Evolutionary conservation across 37 sponge, comb jelly and placozoan species (phyloP).

Genomic region (Bolinopsis microptera): DNA sequence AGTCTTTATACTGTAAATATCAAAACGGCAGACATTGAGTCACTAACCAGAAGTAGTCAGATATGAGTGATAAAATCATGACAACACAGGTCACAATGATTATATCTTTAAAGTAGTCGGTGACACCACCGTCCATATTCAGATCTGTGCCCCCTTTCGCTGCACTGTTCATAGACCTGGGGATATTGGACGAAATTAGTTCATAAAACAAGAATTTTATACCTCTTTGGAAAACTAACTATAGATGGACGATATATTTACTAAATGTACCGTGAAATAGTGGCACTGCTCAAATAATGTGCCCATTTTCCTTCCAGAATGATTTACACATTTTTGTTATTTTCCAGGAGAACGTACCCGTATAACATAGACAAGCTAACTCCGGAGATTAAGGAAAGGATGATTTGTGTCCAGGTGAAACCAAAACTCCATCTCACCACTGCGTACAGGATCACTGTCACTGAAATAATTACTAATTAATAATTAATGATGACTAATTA

Average conservation of each 20-base stretch:
- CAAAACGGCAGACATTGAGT: too few species aligned
- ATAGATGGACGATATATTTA: too few species aligned
- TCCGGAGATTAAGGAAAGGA: background rate
- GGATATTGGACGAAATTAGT: too few species aligned
- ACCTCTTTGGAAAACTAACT: too few species aligned
- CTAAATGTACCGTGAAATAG: background rate
- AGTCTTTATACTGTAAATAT: too few species aligned
- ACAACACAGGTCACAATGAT: constrained; percentile 39
- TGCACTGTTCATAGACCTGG: constrained; percentile 42
- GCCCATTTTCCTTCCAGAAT: too few species aligned
- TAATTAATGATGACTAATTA: too few species aligned
- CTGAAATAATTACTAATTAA: too few species aligned
- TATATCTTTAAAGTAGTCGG: constrained; percentile 61
- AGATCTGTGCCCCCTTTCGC: constrained; percentile 13
- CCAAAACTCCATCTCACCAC: constrained; percentile 42
- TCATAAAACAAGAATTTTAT: too few species aligned
- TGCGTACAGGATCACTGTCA: constrained; percentile 4
- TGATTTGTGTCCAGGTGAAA: constrained; percentile 23
- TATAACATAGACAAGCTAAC: background rate
- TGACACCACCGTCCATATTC: constrained; percentile 54
- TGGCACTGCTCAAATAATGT: background rate
- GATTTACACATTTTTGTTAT: too few species aligned
- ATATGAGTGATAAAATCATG: constrained; percentile 16
- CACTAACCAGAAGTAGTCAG: constrained; percentile 60
- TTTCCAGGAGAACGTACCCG: too few species aligned